Base-by-base conservation (phyloP, 2,797 vertebrate genomes). In the Vireo griseus region DNA sequence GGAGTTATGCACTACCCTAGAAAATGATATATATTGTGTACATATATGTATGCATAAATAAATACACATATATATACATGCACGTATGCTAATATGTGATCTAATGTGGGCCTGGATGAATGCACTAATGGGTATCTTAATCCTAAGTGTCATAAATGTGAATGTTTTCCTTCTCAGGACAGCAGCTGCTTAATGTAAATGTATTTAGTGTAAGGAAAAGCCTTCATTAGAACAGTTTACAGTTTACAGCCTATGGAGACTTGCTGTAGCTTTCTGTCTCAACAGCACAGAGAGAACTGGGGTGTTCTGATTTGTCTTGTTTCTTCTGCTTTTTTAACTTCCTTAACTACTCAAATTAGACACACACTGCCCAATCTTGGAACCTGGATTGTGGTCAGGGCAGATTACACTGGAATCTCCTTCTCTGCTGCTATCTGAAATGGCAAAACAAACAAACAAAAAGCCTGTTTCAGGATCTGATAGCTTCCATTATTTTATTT, bases 391-490 rank as follows among this genome's bases (percentile, higher is more conserved):
- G 61, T 58, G 75, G 54, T 77, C 94, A 94, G 24, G 63, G 66
- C 58, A 86, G 72, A 80, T 87, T 86, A 42, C 5, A 59, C 20
- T 16, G 54, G 68, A 62, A 81, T 88, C 75, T 71, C 6, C 3
- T 83, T 92, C 74, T 80, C 76, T 92, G 73, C 78, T 91, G 80
- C 82, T 44, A 48, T 92, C 57, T 88, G 85, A 90, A 90, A 86
- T 65, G 67, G 91, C 45, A 89, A 77, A 89, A 91, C 39, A 54
- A 68, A 31, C 35, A 4, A 58, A 51, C 12, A 33, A n/a, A 54
- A 65, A 83, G 26, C 35, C 57, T n/a, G 5, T 71, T 94, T 88
- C 67, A 69, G 78, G 51, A 86, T 67, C 65, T 61, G 62, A 83
- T 94, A 72, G 26, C 35, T 63, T 82, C 44, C 45, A 54, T 90